A percentile compares a stretch with the other conserved stretches of the same genome.
phyloP scores from a whole-genome alignment of 2,113 vertebrate genomes.

The Cyanoramphus novaezelandiae region DNA sequence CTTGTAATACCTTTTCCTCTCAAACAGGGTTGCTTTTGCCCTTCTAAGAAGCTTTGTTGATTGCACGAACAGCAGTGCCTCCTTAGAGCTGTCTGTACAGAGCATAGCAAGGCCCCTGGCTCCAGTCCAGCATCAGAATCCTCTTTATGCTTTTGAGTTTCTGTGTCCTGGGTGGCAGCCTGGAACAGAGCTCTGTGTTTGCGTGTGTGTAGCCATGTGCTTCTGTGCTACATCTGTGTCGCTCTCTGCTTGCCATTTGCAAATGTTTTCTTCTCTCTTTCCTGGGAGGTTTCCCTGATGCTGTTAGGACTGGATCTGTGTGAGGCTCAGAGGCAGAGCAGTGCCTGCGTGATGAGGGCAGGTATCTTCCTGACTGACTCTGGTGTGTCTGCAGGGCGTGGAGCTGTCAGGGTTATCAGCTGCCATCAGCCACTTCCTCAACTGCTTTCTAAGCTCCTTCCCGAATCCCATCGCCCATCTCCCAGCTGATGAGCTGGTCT shows the following conservation, averaged over 20 bases:
- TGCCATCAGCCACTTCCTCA: constrained; percentile 97
- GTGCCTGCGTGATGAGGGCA: neutral
- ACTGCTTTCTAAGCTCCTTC: constrained; percentile 96
- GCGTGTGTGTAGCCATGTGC: neutral
- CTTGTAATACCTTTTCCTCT: neutral
- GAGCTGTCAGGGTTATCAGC: constrained; percentile 94
- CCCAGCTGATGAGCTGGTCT: constrained; percentile 91
- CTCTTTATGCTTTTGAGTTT: neutral
- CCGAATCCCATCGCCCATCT: constrained; percentile 93
- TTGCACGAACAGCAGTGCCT: neutral
- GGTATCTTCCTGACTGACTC: neutral
- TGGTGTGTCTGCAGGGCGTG: constrained; percentile 80
- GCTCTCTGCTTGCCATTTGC: neutral
- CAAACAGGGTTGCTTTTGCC: neutral
- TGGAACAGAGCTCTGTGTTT: accelerated
- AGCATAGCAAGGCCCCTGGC: neutral
- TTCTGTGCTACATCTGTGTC: accelerated
- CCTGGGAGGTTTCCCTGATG: neutral
- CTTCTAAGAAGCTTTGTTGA: neutral
- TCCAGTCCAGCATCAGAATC: neutral
- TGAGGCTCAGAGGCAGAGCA: neutral
- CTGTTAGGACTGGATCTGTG: neutral
- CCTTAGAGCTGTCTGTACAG: neutral
- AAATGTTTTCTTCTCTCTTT: neutral
- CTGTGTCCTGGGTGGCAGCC: neutral